These are phyloP conservation scores for Myotis davidii DNA, from an alignment of 2,113 vertebrate species.

Conservation along the genomic window DNA sequence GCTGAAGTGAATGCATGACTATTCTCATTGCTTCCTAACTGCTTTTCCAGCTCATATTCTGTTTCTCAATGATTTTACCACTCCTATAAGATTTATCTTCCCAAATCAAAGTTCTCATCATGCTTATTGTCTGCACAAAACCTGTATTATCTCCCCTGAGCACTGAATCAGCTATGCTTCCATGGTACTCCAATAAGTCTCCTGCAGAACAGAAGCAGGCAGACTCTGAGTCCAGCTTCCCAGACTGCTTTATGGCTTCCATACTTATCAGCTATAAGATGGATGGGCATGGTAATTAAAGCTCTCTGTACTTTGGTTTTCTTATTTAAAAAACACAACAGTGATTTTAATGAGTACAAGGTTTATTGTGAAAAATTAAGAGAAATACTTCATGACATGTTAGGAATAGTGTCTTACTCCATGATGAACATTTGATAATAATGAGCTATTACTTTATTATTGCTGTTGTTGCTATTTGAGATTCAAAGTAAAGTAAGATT, in stretches of 20 bases:
- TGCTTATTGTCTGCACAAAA: background rate
- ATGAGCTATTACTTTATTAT: background rate
- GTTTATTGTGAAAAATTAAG: background rate
- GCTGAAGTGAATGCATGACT: rapidly evolving
- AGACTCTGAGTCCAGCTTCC: background rate
- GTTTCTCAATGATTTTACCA: background rate
- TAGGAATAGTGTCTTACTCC: background rate
- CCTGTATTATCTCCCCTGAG: background rate
- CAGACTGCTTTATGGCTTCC: background rate
- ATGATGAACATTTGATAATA: background rate
- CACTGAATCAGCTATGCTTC: background rate
- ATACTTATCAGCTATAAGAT: background rate
- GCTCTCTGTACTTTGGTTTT: background rate
- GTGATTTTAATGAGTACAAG: background rate
- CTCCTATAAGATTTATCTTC: background rate
- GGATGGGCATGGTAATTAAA: background rate
- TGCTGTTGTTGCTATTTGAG: background rate
- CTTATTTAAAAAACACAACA: background rate
- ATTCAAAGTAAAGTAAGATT: background rate
- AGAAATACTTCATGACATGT: background rate
- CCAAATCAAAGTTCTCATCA: background rate
- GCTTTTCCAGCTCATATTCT: background rate
- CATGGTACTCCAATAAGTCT: background rate
- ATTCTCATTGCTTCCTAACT: background rate
- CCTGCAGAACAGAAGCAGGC: background rate